phyloP scores from a whole-genome alignment of 1,140 invertebrate species.

The Trissolcus basalis region DNA sequence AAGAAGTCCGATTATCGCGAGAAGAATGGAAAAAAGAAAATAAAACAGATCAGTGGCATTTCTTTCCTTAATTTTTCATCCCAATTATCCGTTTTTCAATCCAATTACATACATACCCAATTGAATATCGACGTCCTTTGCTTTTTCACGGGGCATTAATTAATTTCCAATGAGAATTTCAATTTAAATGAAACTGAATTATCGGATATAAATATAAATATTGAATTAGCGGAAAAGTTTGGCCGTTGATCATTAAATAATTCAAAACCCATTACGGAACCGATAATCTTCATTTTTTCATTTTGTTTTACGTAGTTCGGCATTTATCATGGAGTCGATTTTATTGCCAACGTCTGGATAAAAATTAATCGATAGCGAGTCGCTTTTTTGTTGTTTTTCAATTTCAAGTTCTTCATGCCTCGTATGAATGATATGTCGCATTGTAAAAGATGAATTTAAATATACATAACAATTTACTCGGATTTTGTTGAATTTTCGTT shows the following conservation, averaged over 20 bases:
- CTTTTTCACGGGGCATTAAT: background rate
- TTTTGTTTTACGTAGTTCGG: background rate
- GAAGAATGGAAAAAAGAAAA: background rate
- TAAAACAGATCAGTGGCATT: background rate
- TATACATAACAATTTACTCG: slow-evolving; percentile 30
- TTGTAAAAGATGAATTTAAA: slow-evolving; percentile 18
- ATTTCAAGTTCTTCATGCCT: slow-evolving; percentile 10
- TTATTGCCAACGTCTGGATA: background rate
- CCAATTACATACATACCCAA: too few relatives aligned
- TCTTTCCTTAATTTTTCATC: background rate
- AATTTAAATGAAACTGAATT: slow-evolving; percentile 1
- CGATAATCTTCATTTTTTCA: background rate
- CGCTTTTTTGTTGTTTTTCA: slow-evolving; percentile 1
- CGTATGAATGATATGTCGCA: slow-evolving; percentile 8
- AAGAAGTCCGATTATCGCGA: background rate
- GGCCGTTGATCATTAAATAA: slow-evolving; percentile 1
- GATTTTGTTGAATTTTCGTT: too few relatives aligned
- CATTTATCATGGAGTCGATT: background rate
- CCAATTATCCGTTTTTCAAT: too few relatives aligned
- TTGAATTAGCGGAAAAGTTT: slow-evolving; percentile 4
- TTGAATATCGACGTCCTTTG: background rate
- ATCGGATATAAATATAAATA: slow-evolving; percentile 7
- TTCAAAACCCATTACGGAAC: background rate
- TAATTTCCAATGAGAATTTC: slow-evolving; percentile 1
- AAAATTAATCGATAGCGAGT: slow-evolving; percentile 19